Conservation (phyloP, 1,140 invertebrate genomes). For the Apis cerana region DNA sequence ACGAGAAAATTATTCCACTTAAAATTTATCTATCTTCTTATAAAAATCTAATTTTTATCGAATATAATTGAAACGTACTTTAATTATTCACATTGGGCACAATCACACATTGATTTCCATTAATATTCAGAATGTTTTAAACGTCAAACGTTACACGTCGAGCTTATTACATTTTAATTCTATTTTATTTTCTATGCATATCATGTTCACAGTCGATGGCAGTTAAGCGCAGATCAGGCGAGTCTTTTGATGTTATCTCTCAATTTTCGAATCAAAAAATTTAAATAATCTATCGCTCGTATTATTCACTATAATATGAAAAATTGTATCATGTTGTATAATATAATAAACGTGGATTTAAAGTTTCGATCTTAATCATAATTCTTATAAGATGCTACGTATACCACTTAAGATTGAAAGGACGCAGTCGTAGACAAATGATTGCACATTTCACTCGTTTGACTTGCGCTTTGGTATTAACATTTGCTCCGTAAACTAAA, state of each 20-base stretch:
- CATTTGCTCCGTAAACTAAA: slow-evolving; percentile 42
- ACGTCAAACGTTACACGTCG: slow-evolving; percentile 30
- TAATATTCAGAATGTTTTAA: slow-evolving; percentile 18
- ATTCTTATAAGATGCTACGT: slow-evolving; percentile 1
- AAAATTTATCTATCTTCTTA: slow-evolving; percentile 11
- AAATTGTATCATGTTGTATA: not conserved
- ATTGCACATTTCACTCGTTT: slow-evolving; percentile 32
- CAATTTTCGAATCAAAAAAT: not conserved
- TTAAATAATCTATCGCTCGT: not conserved
- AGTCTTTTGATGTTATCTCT: not conserved
- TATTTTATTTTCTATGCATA: slow-evolving; percentile 45
- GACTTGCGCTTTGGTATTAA: slow-evolving; percentile 47
- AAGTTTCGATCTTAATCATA: not conserved
- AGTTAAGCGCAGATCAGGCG: slow-evolving; percentile 57
- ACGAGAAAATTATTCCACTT: slow-evolving; percentile 4
- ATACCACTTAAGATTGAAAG: slow-evolving; percentile 29
- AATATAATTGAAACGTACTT: slow-evolving; percentile 42
- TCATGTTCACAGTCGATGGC: slow-evolving; percentile 47
- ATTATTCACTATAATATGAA: slow-evolving; percentile 17
- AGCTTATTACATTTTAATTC: slow-evolving; percentile 41
- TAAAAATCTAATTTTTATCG: slow-evolving; percentile 57
- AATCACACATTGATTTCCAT: slow-evolving; percentile 43
- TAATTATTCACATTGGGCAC: slow-evolving; percentile 51
- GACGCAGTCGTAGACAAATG: not conserved
- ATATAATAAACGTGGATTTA: not conserved